phyloP scores from a whole-genome alignment of 2,797 vertebrate genomes.

The Poeciliopsis infans region DNA sequence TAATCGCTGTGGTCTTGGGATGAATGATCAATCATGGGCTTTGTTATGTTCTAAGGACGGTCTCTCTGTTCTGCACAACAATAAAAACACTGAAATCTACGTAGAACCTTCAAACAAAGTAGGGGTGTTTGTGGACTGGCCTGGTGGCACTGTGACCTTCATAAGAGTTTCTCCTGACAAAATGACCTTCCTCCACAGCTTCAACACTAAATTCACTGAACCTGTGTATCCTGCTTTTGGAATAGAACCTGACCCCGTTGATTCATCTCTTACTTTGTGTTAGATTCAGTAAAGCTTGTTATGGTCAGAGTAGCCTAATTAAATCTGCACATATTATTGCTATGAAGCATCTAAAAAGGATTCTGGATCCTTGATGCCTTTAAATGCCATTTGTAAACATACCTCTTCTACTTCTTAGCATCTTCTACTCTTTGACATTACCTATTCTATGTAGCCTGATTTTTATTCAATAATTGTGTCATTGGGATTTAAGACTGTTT shows the following conservation, averaged over 20 bases:
- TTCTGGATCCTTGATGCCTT: too few species aligned
- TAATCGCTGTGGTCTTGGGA: constrained; percentile 26
- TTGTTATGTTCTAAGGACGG: constrained; percentile 8
- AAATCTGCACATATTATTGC: too few species aligned
- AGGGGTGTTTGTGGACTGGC: constrained; percentile 53
- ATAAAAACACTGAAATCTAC: accelerated
- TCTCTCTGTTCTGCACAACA: constrained; percentile 8
- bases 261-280: background rate
- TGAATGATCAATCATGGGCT: constrained; percentile 46
- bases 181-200: constrained; percentile 43
- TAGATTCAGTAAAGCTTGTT: background rate
- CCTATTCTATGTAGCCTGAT: too few species aligned
- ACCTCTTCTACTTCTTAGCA: too few species aligned
- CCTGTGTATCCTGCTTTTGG: constrained; percentile 54
- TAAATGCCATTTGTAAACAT: too few species aligned
- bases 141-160: constrained; percentile 50
- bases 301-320: too few species aligned
- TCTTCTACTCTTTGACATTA: too few species aligned
- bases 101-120: accelerated
- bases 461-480: too few species aligned
- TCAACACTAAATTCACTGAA: constrained; percentile 39
- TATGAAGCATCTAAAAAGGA: too few species aligned
- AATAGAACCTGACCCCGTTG: background rate
- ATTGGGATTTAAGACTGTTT: too few species aligned
- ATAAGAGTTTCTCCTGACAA: constrained; percentile 8